Evolutionary conservation across 2,113 vertebrate species (phyloP), one percentile per base, ranked within the genome.

Genomic region (Alexandromys fortis): DNA sequence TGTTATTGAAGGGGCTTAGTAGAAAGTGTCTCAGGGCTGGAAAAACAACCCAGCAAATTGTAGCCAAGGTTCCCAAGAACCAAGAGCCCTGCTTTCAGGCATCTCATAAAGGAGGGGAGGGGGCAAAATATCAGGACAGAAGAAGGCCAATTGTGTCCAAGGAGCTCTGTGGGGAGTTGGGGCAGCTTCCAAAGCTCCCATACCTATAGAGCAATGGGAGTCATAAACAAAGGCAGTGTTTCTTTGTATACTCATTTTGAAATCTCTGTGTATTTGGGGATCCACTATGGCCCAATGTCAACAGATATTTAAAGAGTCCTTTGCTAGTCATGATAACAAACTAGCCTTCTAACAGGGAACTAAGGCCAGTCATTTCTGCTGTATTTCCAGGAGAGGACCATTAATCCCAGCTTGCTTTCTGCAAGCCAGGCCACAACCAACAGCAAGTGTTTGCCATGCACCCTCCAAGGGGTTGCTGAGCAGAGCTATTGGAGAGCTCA

Each of bases 321-420:
- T 96, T 33, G 14, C 72, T 75, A 55, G 49, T 47, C 61, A 47
- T 49, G 8, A 38, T 95, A 72, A 87, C 67, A 95, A 90, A 26
- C 65, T 73, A 76, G 47, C 28, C 77, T 95, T 94, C 85, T 73
- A 70, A 90, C 3, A 93, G 58, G 78, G 58, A 94, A 85, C 70
- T 22, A 61, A 95, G 49, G 83, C 45, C 70, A 87, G 87, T 52
- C 42, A 90, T 52, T 67, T 17, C 73, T 93, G 35, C 61, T 63
- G 11, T 28, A 58, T 94, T 68, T 70, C 82, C 93, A 82, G 35
- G 67, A 76, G 83, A 95, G 28, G 72, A 75, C 14, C 63, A 86
- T 35, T 70, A 70, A 65, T 67, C 88, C 77, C 61, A 6, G 47
- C 35, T 30, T 13, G 16, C 75, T 70, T 55, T 91, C 89, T 70